Evolutionary conservation across 2,888 invertebrate genomes (phyloP), one percentile per base, ranked within the genome.

Genomic region (Elegia similella): DNA sequence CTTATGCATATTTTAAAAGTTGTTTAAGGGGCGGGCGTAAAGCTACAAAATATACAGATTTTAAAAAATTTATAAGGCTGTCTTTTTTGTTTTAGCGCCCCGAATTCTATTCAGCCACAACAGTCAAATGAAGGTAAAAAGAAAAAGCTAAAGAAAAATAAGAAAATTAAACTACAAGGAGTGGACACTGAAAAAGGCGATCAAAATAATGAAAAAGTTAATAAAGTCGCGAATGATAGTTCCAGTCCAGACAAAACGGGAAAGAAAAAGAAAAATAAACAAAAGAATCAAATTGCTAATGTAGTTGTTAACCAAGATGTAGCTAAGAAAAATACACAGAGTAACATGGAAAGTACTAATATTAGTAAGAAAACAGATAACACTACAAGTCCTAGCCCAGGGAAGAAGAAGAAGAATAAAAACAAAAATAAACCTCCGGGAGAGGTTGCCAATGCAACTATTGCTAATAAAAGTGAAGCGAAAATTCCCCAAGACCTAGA

Each of bases 401-500:
- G 68, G 42, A 77, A 78, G 62, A 73, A 75, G 55, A 72, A 72
- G 61, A 75, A 75, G 43, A 76, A 70, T 53, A 77, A 75, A 52
- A 72, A 70, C 32, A 71, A 72, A 38, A 66, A 66, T 47, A 66
- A 59, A 13, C 30, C 55, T n/a, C 12, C 34, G 53, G 47, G n/a
- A 12, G 32, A 42, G 46, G 54, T 12, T n/a, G 30, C 48, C 38
- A 57, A 57, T 30, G 5, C 13, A 42, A 46, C 53, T 44, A 47
- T 56, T 30, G 43, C 66, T 42, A 69, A 59, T 56, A 68, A 78
- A 69, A 74, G 69, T 60, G 66, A 76, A 69, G 64, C 66, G 6
- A 75, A 76, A 70, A 67, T 88, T 6, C 76, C 83, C 10, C 80
- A 82, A 53, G 73, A 75, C 30, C 52, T 81, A 0, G 79, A 82